Evolutionary conservation across 2,797 vertebrate genomes (phyloP), one percentile per base, ranked within the genome.

Genomic region (Phoeniculus purpureus): DNA sequence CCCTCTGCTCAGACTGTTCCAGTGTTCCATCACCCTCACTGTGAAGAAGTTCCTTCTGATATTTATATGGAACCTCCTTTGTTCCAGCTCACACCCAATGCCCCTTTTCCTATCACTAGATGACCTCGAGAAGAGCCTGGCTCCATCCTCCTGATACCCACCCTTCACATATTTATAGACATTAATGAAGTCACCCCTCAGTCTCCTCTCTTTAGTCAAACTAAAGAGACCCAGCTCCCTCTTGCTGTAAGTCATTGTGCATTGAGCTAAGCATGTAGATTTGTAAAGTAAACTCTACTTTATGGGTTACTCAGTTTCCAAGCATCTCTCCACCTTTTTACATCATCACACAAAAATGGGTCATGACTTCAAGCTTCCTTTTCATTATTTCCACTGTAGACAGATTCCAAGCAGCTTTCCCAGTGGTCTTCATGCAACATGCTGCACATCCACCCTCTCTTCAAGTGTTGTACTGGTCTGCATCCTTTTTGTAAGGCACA

Each of bases 401-500:
- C 37, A 64, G 10, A 9, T 25, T 71, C 34, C 15, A n/a, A 79
- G 5, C 9, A 5, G 9, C 23, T n/a, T 12, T 75, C 8, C 29
- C 52, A 27, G 15, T 34, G 10, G 17, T 47, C n/a, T 15, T 43
- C 18, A 26, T 7, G 26, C 20, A 62, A 11, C 5, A 5, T 23
- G 7, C 15, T 59, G 29, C 12, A 2, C 20, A 54, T 20, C n/a
- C 11, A 51, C 25, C 23, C 47, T 2, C n/a, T n/a, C 32, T 70
- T n/a, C 20, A 10, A 0, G 1, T 4, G 2, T 31, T 45, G 13
- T 67, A 13, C 13, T 78, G 21, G 21, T 15, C 84, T 45, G 15
- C 18, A 6, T 23, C 7, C 5, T 16, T 64, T 8, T 27, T 17
- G 9, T 18, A 70, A 0, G 0, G 15, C 25, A 48, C 6, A 37